Conservation (phyloP, 2,888 invertebrate genomes). For the Sycophila texana region DNA sequence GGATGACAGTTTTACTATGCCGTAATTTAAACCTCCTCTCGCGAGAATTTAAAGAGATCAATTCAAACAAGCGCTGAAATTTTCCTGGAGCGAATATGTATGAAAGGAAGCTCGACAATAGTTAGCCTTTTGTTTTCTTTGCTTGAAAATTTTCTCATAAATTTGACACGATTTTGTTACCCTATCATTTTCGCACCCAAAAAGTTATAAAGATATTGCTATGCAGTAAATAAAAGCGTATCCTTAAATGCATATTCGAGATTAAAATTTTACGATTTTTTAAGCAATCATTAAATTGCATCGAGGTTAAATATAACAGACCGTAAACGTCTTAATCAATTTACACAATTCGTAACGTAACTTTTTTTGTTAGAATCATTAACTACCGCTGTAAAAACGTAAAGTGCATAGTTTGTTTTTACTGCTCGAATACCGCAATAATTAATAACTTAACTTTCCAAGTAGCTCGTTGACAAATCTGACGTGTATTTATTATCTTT, state of each 20-base stretch:
- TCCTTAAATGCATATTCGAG: too few relatives aligned
- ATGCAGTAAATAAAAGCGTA: too few relatives aligned
- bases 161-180: neutral
- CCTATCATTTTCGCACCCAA: too few relatives aligned
- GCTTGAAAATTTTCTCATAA: neutral
- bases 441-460: slow-evolving; percentile 37
- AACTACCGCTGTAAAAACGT: slow-evolving; percentile 20
- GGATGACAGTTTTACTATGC: slow-evolving; percentile 53
- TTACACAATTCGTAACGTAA: slow-evolving; percentile 5
- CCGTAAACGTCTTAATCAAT: slow-evolving; percentile 3
- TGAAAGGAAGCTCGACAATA: neutral
- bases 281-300: too few relatives aligned
- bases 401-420: neutral
- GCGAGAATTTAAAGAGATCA: slow-evolving; percentile 46
- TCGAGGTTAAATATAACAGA: neutral
- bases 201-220: too few relatives aligned
- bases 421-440: slow-evolving; percentile 11
- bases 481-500: slow-evolving; percentile 50
- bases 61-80: slow-evolving; percentile 42
- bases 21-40: slow-evolving; percentile 48
- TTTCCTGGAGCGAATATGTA: slow-evolving; percentile 23
- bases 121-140: slow-evolving; percentile 11
- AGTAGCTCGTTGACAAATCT: slow-evolving; percentile 36
- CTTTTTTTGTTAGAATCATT: neutral
- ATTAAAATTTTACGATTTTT: neutral